phyloP scores from a whole-genome alignment of 2,113 vertebrate species.

The Addax nasomaculatus region DNA sequence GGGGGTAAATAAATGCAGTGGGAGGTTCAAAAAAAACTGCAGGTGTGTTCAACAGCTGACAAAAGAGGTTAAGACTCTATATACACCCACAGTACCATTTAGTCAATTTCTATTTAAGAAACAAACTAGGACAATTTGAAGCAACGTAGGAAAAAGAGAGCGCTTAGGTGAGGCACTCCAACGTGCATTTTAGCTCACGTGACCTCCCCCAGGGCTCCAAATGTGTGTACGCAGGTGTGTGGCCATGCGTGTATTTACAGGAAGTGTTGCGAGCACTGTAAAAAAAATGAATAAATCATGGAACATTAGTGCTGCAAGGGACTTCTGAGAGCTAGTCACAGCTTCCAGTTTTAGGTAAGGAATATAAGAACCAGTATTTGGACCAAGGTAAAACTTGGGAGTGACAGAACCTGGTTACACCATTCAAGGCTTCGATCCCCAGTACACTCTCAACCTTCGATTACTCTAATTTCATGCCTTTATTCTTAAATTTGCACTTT shows the following conservation, averaged over 20 bases:
- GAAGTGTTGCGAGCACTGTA: constrained; percentile 31
- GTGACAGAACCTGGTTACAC: not conserved
- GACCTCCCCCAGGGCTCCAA: constrained; percentile 53
- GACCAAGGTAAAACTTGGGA: not conserved
- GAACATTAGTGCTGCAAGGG: not conserved
- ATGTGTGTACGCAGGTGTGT: not conserved
- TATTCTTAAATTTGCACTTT: not conserved
- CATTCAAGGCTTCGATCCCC: not conserved
- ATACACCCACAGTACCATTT: constrained; percentile 44
- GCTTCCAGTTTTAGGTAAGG: constrained; percentile 14
- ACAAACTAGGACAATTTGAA: constrained; percentile 55
- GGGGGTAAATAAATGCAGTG: not conserved
- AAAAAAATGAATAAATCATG: constrained; percentile 58
- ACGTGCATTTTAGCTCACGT: constrained; percentile 54
- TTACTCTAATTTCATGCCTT: not conserved
- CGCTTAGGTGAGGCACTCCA: constrained; percentile 48
- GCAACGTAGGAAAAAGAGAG: constrained; percentile 26
- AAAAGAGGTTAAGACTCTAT: constrained; percentile 16
- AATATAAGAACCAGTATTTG: not conserved
- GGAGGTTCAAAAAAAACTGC: not conserved
- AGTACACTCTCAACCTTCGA: not conserved
- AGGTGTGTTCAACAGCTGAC: constrained; percentile 23
- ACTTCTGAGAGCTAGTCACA: not conserved
- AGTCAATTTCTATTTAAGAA: constrained; percentile 64
- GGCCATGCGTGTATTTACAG: constrained; percentile 55